Percentiles rank a stretch among this genome's conserved stretches.
Evolutionary conservation across 2,888 invertebrate species (phyloP).

Genomic region (Idaea dimidiata): DNA sequence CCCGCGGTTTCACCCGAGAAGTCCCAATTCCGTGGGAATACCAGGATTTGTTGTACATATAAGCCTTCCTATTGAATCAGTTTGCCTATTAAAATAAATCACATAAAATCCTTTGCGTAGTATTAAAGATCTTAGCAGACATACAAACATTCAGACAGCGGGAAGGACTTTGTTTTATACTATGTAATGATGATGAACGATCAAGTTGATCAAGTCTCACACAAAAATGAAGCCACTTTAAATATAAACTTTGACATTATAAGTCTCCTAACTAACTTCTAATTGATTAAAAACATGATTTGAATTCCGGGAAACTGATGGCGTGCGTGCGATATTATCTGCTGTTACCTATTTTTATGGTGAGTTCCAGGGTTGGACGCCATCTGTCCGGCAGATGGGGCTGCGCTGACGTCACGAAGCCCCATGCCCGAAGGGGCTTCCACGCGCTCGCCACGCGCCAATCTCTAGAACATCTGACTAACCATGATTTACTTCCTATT

Average conservation of each 20-base stretch:
- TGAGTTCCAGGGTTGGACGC: conserved; percentile 55
- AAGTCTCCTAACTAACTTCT: background rate
- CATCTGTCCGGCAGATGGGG: conserved; percentile 78
- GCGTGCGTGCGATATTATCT: conserved; percentile 74
- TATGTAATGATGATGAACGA: background rate
- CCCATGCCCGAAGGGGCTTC: conserved; percentile 56
- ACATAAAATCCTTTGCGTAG: too few relatives aligned
- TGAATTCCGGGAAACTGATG: conserved; percentile 43
- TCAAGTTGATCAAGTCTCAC: background rate
- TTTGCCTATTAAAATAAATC: too few relatives aligned
- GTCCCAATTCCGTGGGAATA: too few relatives aligned
- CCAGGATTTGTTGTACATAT: too few relatives aligned
- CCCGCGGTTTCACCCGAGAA: too few relatives aligned
- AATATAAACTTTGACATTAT: background rate
- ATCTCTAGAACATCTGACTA: conserved; percentile 54
- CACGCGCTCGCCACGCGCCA: conserved; percentile 49
- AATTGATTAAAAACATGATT: conserved; percentile 33
- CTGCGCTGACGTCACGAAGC: conserved; percentile 74
- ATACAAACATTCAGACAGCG: too few relatives aligned
- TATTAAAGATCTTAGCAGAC: too few relatives aligned
- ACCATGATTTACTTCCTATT: conserved; percentile 63
- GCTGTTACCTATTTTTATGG: conserved; percentile 20
- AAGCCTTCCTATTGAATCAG: too few relatives aligned
- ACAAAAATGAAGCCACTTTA: background rate
- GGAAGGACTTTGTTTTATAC: too few relatives aligned